These are phyloP conservation scores for Drosophila aff. DNA, from an alignment of 1,140 invertebrate species.

Conservation along the genomic window DNA sequence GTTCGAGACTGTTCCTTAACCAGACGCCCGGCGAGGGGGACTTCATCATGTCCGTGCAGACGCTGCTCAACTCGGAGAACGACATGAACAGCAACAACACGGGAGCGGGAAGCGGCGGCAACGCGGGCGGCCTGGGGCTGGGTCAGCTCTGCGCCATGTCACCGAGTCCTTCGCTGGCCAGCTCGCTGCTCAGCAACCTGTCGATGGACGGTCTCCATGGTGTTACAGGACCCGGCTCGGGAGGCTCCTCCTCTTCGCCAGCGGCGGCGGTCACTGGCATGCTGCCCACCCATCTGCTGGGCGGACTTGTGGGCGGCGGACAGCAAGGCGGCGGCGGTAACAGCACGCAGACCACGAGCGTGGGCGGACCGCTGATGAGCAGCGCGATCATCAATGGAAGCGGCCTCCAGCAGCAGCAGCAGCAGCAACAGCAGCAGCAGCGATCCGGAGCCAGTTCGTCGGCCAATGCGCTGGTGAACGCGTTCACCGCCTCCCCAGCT, in stretches of 20 bases:
- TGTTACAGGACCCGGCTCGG: slow-evolving; percentile 1
- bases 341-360: slow-evolving; percentile 72
- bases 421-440: slow-evolving; percentile 47
- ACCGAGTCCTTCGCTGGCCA: slow-evolving; percentile 73
- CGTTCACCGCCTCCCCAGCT: slow-evolving; percentile 72
- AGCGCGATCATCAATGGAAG: slow-evolving; percentile 89
- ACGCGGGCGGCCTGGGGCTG: slow-evolving; percentile 27
- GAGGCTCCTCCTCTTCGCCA: slow-evolving; percentile 55
- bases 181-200: slow-evolving; percentile 67
- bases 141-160: slow-evolving; percentile 70
- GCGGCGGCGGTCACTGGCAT: slow-evolving; percentile 21
- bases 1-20: slow-evolving; percentile 93
- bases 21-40: slow-evolving; percentile 90
- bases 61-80: slow-evolving; percentile 89
- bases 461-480: slow-evolving; percentile 64
- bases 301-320: slow-evolving; percentile 80
- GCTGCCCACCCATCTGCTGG: slow-evolving; percentile 64
- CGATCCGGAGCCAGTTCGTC: slow-evolving; percentile 76
- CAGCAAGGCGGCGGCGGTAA: slow-evolving; percentile 48
- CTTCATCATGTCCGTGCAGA: slow-evolving; percentile 96
- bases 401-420: slow-evolving; percentile 70
- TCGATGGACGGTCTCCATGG: slow-evolving; percentile 75
- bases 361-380: slow-evolving; percentile 89
- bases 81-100: slow-evolving; percentile 86
- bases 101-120: slow-evolving; percentile 18